phyloP scores from a whole-genome alignment of 23 tunicate species.

The Halocynthia aurantium region DNA sequence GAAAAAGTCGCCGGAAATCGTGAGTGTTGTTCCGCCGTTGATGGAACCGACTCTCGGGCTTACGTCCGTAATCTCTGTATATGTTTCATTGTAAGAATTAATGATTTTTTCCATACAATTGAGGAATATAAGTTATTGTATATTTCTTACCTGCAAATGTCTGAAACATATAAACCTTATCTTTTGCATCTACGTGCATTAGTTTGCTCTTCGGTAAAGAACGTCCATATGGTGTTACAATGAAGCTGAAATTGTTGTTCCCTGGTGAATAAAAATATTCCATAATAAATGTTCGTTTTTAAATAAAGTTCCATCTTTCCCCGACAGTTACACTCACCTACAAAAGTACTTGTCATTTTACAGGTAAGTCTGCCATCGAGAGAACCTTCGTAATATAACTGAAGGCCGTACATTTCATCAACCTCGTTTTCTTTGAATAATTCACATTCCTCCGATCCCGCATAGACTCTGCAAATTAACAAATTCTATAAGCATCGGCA shows the following conservation, averaged over 20 bases:
- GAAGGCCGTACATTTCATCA: constrained; percentile 18
- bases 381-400: constrained; percentile 5
- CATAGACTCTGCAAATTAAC: constrained; percentile 1
- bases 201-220: constrained; percentile 6
- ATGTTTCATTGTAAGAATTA: background rate
- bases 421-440: background rate
- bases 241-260: constrained; percentile 55
- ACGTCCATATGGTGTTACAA: constrained; percentile 56
- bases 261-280: constrained; percentile 8
- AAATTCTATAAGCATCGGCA: background rate
- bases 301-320: no score
- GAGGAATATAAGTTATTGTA: background rate
- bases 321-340: background rate
- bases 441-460: constrained; percentile 19
- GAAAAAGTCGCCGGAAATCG: constrained; percentile 51
- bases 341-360: constrained; percentile 13
- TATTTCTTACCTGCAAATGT: constrained; percentile 62
- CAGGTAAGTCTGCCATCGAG: background rate
- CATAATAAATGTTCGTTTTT: no score
- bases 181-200: constrained; percentile 30
- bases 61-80: constrained; percentile 47
- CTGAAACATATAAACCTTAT: constrained; percentile 69
- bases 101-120: background rate
- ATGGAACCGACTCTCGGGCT: constrained; percentile 57
- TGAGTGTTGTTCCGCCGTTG: constrained; percentile 48